Base-by-base conservation (phyloP, 2,113 vertebrate genomes). In the Cygnus atratus region DNA sequence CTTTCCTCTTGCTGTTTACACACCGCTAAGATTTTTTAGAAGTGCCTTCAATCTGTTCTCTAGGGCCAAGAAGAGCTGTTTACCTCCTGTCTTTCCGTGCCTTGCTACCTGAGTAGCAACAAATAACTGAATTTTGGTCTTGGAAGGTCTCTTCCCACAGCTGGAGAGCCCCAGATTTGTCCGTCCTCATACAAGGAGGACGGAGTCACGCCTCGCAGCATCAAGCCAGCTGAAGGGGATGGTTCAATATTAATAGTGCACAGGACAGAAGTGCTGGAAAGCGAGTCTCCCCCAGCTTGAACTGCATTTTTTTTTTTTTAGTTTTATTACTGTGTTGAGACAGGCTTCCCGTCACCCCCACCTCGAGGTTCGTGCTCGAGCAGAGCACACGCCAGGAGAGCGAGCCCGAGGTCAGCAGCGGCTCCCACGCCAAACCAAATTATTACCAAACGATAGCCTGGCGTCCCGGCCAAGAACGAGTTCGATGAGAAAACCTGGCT, bases 401-500 rank as follows among this genome's bases (percentile, higher is more conserved):
- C 48, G 39, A 94, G 91, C 72, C n/a, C 22, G 84, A 92, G 84
- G 84, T 72, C 74, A 92, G 70, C 68, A 81, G 66, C 41, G 82
- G 80, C 73, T 91, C 62, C 85, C 73, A 91, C 73, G 37, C 86
- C 88, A 93, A 96, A 84, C 70, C 74, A 24, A 88, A 65, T 70
- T 62, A 81, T 90, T 79, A 67, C 24, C 88, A 74, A 92, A 68
- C 17, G n/a, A 93, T 90, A 92, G 71, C 77, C n/a, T 50, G 62
- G 48, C 31, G 26, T 72, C 90, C 86, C 46, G 25, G 35, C 93
- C 93, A 93, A 81, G 67, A 83, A 37, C 59, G 65, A 82, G 84
- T 84, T 67, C 76, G 62, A 97, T 85, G 92, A 95, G 84, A 79
- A 92, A 87, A 82, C 80, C 90, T 95, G 88, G 88, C 95, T 91